Base-by-base conservation (phyloP, 2,888 invertebrate genomes). In the Calameuta filiformis region DNA sequence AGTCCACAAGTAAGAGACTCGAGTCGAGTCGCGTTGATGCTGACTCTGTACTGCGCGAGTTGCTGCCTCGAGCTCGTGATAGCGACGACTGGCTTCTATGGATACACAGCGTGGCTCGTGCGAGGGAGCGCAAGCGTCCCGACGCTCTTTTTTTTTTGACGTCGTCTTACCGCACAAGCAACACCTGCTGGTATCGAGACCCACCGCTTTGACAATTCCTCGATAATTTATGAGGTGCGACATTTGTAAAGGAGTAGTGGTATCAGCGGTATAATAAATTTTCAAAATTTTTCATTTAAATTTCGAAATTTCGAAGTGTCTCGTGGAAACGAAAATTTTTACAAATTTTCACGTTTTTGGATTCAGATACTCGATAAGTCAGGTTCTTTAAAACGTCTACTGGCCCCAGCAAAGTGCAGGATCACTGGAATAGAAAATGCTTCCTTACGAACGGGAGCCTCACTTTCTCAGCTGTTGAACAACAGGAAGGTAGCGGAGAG, bases 1-100 rank as follows among this genome's bases (percentile, higher is more conserved):
- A 56, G 2, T 56, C 56, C 71, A n/a, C 83, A 82, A 85, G 82
- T 83, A 31, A 84, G 87, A 79, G 75, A 81, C 83, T 73, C 79
- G 77, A 75, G 79, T 85, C 85, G 85, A 83, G 83, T 82, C 87
- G 87, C 85, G 85, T 85, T 86, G 84, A 87, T 81, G 86, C 71
- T 34, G 71, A 31, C 34, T 71, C 33, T 71, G 1, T 71, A 71
- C 71, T 71, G 71, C 71, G 71, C 71, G 71, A 34, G 33, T 31
- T 34, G 71, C 33, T 71, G 12, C 71, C 12, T 71, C 71, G 71
- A 71, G 71, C 71, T 3, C 71, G 71, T 71, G 71, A 71, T 71
- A 71, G 71, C 71, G 71, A 33, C 71, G 31, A 71, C 71, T 71
- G 71, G 33, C 34, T 30, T 71, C 71, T 71, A 71, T 71, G 71